Conservation (phyloP, 1,140 invertebrate genomes). For the Brachionus angularis region DNA sequence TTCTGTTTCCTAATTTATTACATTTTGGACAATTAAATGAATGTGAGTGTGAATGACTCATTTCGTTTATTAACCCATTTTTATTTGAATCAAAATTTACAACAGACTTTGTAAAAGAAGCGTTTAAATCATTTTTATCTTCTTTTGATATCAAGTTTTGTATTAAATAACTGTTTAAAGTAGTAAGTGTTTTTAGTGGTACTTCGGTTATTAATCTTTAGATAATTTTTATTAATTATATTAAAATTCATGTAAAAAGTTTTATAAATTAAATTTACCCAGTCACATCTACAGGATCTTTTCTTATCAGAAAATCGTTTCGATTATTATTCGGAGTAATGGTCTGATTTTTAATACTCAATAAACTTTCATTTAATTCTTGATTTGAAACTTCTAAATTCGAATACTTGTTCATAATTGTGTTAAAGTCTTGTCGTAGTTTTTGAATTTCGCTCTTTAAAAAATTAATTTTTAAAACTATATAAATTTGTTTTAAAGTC, state of each 20-base stretch:
- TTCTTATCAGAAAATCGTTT: conserved; percentile 16
- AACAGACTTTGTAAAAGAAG: conserved; percentile 13
- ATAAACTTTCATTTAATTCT: conserved; percentile 28
- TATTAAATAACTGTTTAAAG: conserved; percentile 23
- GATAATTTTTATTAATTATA: neutral
- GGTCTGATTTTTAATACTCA: neutral
- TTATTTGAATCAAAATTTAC: conserved; percentile 20
- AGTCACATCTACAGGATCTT: conserved; percentile 27
- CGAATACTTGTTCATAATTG: conserved; percentile 40
- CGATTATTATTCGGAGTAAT: conserved; percentile 17
- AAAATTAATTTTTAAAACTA: neutral
- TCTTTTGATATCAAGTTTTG: conserved; percentile 28
- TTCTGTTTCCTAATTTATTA: neutral
- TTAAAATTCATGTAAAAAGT: neutral
- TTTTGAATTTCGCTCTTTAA: conserved; percentile 40
- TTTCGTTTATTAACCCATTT: too few relatives aligned
- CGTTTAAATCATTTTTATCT: conserved; percentile 6
- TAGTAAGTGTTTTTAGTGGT: conserved; percentile 18
- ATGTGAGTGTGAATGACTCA: too few relatives aligned
- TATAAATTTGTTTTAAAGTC: neutral
- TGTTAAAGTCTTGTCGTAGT: conserved; percentile 30
- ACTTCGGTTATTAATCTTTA: conserved; percentile 35
- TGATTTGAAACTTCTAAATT: conserved; percentile 29
- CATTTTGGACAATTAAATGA: conserved; percentile 28
- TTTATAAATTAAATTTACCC: conserved; percentile 27